Evolutionary conservation across 2,797 vertebrate species (phyloP), one percentile per base, ranked within the genome.

Genomic region (Coranthus polyacanthus): DNA sequence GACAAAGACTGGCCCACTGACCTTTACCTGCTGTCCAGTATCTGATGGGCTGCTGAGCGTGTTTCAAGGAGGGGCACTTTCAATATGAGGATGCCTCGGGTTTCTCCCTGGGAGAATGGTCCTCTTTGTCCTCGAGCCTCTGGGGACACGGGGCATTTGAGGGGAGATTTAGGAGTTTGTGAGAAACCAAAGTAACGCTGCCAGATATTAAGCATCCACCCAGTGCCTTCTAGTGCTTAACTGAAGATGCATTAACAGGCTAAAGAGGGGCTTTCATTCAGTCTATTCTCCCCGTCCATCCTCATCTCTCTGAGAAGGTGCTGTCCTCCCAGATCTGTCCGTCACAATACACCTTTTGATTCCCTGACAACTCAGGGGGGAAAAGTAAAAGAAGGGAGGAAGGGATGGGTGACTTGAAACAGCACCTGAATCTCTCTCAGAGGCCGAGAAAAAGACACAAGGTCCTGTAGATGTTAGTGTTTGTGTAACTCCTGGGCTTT

Each of bases 331-430:
- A n/a, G n/a, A 38, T 50, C 57, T 61, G 64, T 68, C 77, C 57
- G 39, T 79, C 78, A 90, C 91, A 92, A 89, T 73, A 88, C 82
- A 65, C 41, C 86, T 81, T 91, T 93, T 90, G 78, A 88, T 77
- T 86, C 69, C 62, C 73, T 64, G 61, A 62, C 54, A 72, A 78
- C 41, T 34, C 45, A 34, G n/a, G n/a, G 46, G 22, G 44, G 34
- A 37, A 51, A 24, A 44, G 13, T 18, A 34, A 17, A 29, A 56
- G 24, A 44, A 15, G n/a, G n/a, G n/a, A n/a, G n/a, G n/a, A n/a
- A n/a, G n/a, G n/a, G 12, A 4, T 43, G 51, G 45, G n/a, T 42
- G 59, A 68, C 53, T 69, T 72, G 16, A 66, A 72, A 72, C n/a
- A 34, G 18, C 32, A 34, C n/a, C 49, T 51, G 49, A 7, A 54